A percentile compares a stretch with the other conserved stretches of the same genome.
phyloP scores from a whole-genome alignment of 2,888 invertebrate genomes.

The Periphyllus acericola region DNA sequence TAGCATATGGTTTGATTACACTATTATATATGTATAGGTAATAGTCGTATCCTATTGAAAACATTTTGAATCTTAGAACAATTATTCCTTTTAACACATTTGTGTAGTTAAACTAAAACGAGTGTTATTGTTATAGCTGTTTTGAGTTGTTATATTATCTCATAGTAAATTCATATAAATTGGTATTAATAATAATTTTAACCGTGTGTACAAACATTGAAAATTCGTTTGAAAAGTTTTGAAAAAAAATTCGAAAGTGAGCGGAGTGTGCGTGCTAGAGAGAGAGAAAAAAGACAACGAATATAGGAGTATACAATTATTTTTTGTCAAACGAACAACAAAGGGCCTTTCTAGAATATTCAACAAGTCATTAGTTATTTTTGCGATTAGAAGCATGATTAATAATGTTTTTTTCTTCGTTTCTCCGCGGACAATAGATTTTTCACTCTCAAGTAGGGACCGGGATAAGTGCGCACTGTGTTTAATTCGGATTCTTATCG shows the following conservation, averaged over 20 bases:
- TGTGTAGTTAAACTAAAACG: too few species aligned
- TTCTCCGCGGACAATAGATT: slow-evolving; percentile 30
- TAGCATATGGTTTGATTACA: too few species aligned
- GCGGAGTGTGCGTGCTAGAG: neutral
- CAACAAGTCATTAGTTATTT: slow-evolving; percentile 60
- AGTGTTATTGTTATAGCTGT: too few species aligned
- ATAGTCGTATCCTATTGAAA: too few species aligned
- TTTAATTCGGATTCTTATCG: slow-evolving; percentile 54
- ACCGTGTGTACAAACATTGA: too few species aligned
- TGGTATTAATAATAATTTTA: too few species aligned
- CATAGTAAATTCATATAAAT: too few species aligned
- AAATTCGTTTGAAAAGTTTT: neutral
- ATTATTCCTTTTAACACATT: too few species aligned
- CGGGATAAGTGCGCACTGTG: neutral
- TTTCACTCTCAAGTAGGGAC: neutral
- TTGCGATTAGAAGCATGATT: slow-evolving; percentile 47
- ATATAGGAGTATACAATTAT: slow-evolving; percentile 28
- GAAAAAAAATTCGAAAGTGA: neutral
- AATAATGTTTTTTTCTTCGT: slow-evolving; percentile 28
- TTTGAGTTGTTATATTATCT: too few species aligned
- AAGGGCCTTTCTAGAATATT: slow-evolving; percentile 29
- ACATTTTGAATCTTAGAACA: too few species aligned
- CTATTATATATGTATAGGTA: too few species aligned
- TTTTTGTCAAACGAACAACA: slow-evolving; percentile 30
- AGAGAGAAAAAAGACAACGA: slow-evolving; percentile 7